Base-by-base conservation (phyloP, 2,113 vertebrate species). In the Coreoperca whiteheadi region DNA sequence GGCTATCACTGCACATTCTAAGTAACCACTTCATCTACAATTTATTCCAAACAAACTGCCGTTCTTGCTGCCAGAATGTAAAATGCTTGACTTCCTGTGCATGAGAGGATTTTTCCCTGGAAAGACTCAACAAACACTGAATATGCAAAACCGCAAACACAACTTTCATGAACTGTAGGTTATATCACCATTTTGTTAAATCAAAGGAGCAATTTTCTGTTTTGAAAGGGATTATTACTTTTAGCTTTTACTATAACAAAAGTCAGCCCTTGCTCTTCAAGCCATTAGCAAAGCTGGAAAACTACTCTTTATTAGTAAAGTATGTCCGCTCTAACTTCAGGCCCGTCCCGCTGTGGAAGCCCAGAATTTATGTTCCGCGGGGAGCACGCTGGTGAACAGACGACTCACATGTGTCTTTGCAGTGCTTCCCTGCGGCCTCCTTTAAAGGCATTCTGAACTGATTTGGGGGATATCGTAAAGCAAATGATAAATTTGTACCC, bases 401-500 rank as follows among this genome's bases (percentile, higher is more conserved):
- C 88, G 86, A 87, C 88, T 88, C 93, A 91, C 92, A 95, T 94
- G 93, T 95, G 94, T 93, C 91, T 91, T 53, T 85, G 77, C 79
- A 3, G 83, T 63, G 41, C 81, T 79, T 70, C 78, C 87, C 85
- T 37, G 60, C 74, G 80, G 90, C 86, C 82, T 79, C 83, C 77
- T 93, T 89, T 92, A 87, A 89, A 93, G 85, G 90, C 93, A 92
- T 92, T 95, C 88, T 93, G 89, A 91, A 94, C 86, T 92, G 94
- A 94, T 94, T 94, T 93, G 91, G 87, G 84, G 89, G 92, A 93
- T 93, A 94, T 93, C 91, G 83, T 95, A 94, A 94, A 95, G 88
- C 94, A 93, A 94, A 94, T 93, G 92, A 95, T 93, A 91, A 94
- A 95, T 95, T 93, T 93, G 93, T 94, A 89, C 87, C 82, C 85